Evolutionary conservation across 2,888 invertebrate species (phyloP).

Genomic region (Cybosia mesomella): DNA sequence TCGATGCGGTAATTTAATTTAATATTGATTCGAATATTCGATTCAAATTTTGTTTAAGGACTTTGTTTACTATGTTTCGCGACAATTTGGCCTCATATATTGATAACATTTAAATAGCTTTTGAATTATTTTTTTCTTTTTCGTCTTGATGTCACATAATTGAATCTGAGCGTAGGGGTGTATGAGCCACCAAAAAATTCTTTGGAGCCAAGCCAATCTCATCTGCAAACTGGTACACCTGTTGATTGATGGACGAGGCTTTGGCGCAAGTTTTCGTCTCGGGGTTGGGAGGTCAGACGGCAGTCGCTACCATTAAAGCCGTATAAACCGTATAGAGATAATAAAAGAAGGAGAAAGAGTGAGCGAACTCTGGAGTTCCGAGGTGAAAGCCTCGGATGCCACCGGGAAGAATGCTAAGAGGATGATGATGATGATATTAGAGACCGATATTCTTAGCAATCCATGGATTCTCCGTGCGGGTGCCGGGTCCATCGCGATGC

Average conservation of each 20-base stretch:
- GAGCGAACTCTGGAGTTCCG: no score
- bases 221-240: not conserved
- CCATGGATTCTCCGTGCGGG: no score
- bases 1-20: constrained; percentile 41
- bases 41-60: constrained; percentile 26
- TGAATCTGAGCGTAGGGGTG: not conserved
- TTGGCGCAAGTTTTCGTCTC: no score
- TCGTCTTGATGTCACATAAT: not conserved
- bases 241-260: not conserved
- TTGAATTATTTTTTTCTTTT: not conserved
- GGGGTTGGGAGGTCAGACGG: no score
- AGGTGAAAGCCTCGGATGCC: no score
- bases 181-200: not conserved
- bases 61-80: not conserved
- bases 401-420: no score
- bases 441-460: no score
- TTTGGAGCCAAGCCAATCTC: not conserved
- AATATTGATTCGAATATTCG: constrained; percentile 42
- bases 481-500: no score
- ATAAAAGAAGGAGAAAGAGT: no score
- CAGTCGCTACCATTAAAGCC: no score
- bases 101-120: not conserved
- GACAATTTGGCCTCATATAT: not conserved
- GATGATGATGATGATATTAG: no score
- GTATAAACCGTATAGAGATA: no score